phyloP scores from a whole-genome alignment of 2,797 vertebrate genomes.

The Smutsia temminckii region DNA sequence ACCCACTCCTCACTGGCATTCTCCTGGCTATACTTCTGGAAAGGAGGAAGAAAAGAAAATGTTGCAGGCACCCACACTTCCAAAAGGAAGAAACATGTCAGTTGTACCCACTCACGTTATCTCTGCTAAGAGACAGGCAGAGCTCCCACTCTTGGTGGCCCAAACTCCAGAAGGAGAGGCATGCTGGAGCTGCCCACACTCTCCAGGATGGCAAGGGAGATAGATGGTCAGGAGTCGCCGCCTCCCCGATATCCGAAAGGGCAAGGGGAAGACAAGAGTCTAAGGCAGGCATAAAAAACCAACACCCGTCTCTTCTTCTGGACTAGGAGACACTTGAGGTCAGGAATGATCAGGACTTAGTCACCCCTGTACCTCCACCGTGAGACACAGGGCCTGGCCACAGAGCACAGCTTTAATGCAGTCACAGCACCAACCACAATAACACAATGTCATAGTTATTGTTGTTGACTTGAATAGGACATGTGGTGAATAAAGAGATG shows the following conservation, averaged over 20 bases:
- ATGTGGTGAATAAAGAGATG: background rate
- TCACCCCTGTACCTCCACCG: accelerated
- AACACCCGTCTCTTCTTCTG: background rate
- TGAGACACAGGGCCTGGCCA: background rate
- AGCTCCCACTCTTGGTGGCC: slow-evolving; percentile 45
- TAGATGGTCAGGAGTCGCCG: background rate
- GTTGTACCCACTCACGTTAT: slow-evolving; percentile 66
- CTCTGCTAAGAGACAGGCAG: slow-evolving; percentile 60
- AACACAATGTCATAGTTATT: too few relatives aligned
- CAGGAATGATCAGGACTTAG: background rate
- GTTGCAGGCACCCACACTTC: slow-evolving; percentile 50
- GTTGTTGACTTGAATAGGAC: background rate
- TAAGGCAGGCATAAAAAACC: background rate
- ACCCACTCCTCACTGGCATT: slow-evolving; percentile 13
- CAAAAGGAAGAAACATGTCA: slow-evolving; percentile 70
- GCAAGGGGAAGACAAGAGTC: background rate
- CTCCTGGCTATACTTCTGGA: background rate
- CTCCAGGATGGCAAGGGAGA: background rate
- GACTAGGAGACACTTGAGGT: too few relatives aligned
- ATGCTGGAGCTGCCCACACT: background rate
- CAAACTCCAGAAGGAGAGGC: slow-evolving; percentile 38
- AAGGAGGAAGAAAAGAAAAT: slow-evolving; percentile 52
- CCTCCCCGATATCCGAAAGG: background rate
- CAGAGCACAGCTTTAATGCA: background rate
- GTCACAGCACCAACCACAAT: background rate